These are phyloP conservation scores for Macrosteles quadrilineatus DNA, from an alignment of 1,140 invertebrate species.

Conservation along the genomic window DNA sequence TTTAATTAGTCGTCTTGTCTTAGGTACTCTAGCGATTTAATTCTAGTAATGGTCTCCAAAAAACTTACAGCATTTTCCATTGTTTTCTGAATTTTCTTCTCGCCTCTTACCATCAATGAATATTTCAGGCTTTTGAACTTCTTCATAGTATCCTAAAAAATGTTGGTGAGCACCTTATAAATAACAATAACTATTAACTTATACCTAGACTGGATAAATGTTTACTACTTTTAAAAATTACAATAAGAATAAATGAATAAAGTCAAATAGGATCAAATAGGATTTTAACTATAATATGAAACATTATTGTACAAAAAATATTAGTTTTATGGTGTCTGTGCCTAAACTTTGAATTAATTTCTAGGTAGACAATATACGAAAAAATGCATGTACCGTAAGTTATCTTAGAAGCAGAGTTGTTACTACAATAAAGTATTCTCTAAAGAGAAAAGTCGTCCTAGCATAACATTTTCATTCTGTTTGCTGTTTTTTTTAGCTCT, in stretches of 20 bases:
- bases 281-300: not conserved
- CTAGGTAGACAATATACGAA: too few relatives aligned
- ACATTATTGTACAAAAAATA: not conserved
- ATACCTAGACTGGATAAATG: not conserved
- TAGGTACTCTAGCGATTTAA: not conserved
- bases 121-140: not conserved
- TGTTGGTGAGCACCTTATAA: not conserved
- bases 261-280: not conserved
- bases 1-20: too few relatives aligned
- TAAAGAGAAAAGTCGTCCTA: too few relatives aligned
- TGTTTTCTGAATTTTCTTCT: not conserved
- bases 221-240: not conserved
- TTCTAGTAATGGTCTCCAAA: not conserved
- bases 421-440: too few relatives aligned
- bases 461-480: too few relatives aligned
- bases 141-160: slow-evolving; percentile 21
- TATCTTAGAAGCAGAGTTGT: too few relatives aligned
- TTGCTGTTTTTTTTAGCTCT: too few relatives aligned
- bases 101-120: not conserved
- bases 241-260: not conserved
- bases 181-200: not conserved
- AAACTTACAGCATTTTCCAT: not conserved
- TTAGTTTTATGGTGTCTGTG: too few relatives aligned
- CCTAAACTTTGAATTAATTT: too few relatives aligned
- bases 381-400: too few relatives aligned